Evolutionary conservation across 2,888 invertebrate genomes (phyloP), one percentile per base, ranked within the genome.

Genomic region (Hemicrepidius hirtus): DNA sequence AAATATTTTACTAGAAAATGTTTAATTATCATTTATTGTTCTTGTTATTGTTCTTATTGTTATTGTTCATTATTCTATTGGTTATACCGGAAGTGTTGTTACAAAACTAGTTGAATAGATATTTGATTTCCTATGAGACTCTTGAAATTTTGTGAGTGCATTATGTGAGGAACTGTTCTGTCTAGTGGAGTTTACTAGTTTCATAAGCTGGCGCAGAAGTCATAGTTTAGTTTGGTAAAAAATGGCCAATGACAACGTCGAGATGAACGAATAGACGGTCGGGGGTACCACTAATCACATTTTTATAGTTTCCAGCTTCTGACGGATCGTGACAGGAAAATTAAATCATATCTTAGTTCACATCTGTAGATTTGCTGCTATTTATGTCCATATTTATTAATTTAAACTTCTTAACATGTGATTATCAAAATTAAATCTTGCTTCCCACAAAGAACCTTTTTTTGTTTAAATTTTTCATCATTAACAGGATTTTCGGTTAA

Each of bases 231-330:
- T 3, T 35, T 16, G 16, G 21, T 53, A 53, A 53, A 65, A 40
- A 65, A 40, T 44, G 40, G 65, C 20, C 32, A 65, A 21, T 13
- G 55, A 28, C 53, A 40, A 64, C 28, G 50, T 21, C 28, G 40
- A 24, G 37, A 12, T 10, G 46, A 32, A 21, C 7, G 13, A 40
- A 67, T 60, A 60, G 44, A 44, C 28, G 21, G 20, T 32, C 28
- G 32, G 44, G 60, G 57, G 57, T 37, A 20, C 57, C 46, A 67
- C 67, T 57, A 67, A 67, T 67, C 57, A 67, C 46, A 67, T 67
- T 67, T 67, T 67, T 67, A 67, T 67, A 67, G 67, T 67, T 67
- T 57, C 57, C 67, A 67, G 67, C 57, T 59, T 53, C 57, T 67
- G 46, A 46, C 41, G 37, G 9, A 67, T 67, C 67, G 21, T 60